Evolutionary conservation across 2,113 vertebrate species (phyloP).

Genomic region (Nematolebias whitei): DNA sequence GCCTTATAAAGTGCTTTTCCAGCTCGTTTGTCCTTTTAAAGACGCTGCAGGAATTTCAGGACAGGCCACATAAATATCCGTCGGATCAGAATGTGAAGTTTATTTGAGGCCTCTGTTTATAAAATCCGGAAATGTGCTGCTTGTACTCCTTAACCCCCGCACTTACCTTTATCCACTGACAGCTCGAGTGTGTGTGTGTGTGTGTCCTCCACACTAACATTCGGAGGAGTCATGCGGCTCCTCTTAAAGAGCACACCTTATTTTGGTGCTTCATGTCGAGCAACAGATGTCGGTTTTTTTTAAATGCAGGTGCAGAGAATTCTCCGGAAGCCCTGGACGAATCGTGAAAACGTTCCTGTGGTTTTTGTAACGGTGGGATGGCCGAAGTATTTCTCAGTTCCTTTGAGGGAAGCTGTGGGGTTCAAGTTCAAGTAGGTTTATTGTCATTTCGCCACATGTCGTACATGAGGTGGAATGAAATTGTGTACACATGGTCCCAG

Average conservation of each 20-base stretch:
- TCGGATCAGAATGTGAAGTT: conserved; percentile 84
- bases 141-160: conserved; percentile 67
- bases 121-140: conserved; percentile 79
- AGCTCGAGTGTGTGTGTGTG: conserved; percentile 40
- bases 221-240: conserved; percentile 1
- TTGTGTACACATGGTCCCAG: no score
- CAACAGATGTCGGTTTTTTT: conserved; percentile 75
- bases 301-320: conserved; percentile 78
- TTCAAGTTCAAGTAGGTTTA: no score
- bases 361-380: conserved; percentile 53
- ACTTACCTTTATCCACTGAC: conserved; percentile 62
- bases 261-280: conserved; percentile 56
- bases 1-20: conserved; percentile 88
- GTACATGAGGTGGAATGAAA: no score
- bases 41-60: conserved; percentile 83
- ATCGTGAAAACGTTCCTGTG: conserved; percentile 68
- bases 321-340: conserved; percentile 64
- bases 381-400: conserved; percentile 69
- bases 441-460: no score
- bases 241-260: conserved; percentile 60
- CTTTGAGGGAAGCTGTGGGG: conserved; percentile 36
- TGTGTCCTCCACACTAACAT: background rate
- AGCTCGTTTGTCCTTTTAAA: conserved; percentile 87
- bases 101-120: conserved; percentile 85
- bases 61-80: conserved; percentile 85